Conservation (phyloP, 1,140 invertebrate genomes). For the Lepidurus arcticus region DNA sequence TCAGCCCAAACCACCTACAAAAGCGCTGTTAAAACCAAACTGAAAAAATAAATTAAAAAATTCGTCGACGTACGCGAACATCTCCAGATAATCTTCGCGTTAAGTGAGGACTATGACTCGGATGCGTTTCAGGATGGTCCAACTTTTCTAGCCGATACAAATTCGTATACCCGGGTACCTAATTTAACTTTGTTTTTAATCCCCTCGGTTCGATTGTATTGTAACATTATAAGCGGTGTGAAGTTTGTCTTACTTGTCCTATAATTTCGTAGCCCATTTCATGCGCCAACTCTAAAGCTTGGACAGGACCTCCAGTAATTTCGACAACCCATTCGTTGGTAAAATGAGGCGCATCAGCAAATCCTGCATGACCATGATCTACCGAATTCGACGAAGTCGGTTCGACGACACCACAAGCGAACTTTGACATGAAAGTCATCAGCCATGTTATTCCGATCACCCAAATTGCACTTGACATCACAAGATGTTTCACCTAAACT, state of each 20-base stretch:
- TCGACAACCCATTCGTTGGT: conserved; percentile 55
- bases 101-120: conserved; percentile 38
- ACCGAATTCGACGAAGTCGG: neutral
- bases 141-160: conserved; percentile 52
- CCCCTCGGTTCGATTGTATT: neutral
- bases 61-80: conserved; percentile 44
- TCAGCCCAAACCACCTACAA: conserved; percentile 62
- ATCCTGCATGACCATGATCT: conserved; percentile 36
- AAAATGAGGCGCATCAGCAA: conserved; percentile 42
- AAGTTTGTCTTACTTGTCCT: conserved; percentile 46
- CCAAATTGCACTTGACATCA: neutral
- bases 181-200: conserved; percentile 27
- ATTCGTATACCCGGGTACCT: conserved; percentile 54
- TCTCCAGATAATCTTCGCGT: conserved; percentile 43
- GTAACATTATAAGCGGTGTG: neutral
- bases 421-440: neutral
- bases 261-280: conserved; percentile 50
- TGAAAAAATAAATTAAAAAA: neutral
- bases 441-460: neutral
- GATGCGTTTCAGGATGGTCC: conserved; percentile 42
- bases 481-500: neutral
- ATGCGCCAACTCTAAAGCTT: conserved; percentile 48
- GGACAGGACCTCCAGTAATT: conserved; percentile 47
- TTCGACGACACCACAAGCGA: neutral
- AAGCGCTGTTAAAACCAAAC: conserved; percentile 29